Percentiles rank a stretch among this genome's conserved stretches.
Conservation (phyloP, 2,113 vertebrate genomes). For the Pollachius pollachius region DNA sequence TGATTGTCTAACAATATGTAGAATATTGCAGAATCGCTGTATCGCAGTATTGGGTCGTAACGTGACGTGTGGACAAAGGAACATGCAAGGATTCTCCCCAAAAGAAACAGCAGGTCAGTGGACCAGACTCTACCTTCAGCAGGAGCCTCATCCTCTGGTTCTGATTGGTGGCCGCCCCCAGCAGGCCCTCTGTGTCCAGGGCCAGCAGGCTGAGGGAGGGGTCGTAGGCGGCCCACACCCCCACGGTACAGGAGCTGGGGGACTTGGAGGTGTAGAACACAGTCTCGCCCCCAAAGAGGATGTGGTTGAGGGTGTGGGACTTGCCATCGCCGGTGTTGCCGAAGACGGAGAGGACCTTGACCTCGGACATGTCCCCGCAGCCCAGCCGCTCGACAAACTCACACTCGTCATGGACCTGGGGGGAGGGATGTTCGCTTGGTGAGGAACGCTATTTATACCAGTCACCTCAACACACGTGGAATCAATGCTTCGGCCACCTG, state of each 20-base stretch:
- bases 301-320: slow-evolving; percentile 81
- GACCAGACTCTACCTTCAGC: slow-evolving; percentile 61
- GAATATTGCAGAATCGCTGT: no score
- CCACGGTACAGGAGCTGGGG: slow-evolving; percentile 79
- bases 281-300: slow-evolving; percentile 68
- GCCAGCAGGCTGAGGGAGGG: slow-evolving; percentile 64
- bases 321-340: slow-evolving; percentile 85
- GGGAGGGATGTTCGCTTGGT: not conserved
- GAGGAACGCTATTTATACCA: not conserved
- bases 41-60: no score
- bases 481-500: no score
- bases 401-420: slow-evolving; percentile 64
- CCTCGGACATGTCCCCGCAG: slow-evolving; percentile 57
- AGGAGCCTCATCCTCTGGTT: slow-evolving; percentile 78
- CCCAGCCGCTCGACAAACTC: slow-evolving; percentile 70
- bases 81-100: no score
- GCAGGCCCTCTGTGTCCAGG: slow-evolving; percentile 78
- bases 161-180: slow-evolving; percentile 73
- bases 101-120: no score
- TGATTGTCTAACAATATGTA: no score
- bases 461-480: not conserved
- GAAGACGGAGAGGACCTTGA: slow-evolving; percentile 82
- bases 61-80: no score
- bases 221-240: slow-evolving; percentile 79
- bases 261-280: slow-evolving; percentile 78